Conservation (phyloP, 2,888 invertebrate genomes). For the Microplitis manilae region DNA sequence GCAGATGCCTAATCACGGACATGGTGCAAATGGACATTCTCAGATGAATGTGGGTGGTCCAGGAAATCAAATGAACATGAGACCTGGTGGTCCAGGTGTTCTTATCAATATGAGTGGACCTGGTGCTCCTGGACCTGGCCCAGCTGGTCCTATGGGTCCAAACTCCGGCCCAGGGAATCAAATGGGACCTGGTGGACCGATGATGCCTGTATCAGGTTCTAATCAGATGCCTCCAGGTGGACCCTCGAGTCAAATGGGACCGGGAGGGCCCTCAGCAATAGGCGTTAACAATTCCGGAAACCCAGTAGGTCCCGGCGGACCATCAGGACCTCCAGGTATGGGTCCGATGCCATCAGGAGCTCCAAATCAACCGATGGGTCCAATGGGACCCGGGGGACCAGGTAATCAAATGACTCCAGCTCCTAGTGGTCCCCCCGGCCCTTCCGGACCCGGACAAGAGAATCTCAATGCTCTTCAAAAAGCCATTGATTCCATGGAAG, state of each 20-base stretch:
- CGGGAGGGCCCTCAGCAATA: conserved; percentile 54
- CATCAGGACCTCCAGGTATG: conserved; percentile 47
- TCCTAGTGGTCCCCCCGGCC: conserved; percentile 68
- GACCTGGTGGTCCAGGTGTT: conserved; percentile 52
- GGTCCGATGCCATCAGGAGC: conserved; percentile 44
- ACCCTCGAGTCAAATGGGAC: conserved; percentile 50
- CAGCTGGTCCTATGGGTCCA: conserved; percentile 60
- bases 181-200: conserved; percentile 51
- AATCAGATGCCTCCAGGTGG: conserved; percentile 60
- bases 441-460: conserved; percentile 78
- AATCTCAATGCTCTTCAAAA: conserved; percentile 92
- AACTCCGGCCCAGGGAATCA: not conserved
- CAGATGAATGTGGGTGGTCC: conserved; percentile 58
- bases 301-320: conserved; percentile 72
- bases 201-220: conserved; percentile 54
- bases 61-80: conserved; percentile 46
- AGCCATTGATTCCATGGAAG: conserved; percentile 96
- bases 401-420: conserved; percentile 54
- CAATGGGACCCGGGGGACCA: conserved; percentile 47
- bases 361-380: conserved; percentile 48
- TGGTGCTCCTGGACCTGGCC: conserved; percentile 50
- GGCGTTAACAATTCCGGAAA: conserved; percentile 38
- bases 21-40: conserved; percentile 52
- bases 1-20: conserved; percentile 47
- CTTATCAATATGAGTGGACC: conserved; percentile 50